Evolutionary conservation across 2,888 invertebrate species (phyloP).

Genomic region (Synergus umbraculus): DNA sequence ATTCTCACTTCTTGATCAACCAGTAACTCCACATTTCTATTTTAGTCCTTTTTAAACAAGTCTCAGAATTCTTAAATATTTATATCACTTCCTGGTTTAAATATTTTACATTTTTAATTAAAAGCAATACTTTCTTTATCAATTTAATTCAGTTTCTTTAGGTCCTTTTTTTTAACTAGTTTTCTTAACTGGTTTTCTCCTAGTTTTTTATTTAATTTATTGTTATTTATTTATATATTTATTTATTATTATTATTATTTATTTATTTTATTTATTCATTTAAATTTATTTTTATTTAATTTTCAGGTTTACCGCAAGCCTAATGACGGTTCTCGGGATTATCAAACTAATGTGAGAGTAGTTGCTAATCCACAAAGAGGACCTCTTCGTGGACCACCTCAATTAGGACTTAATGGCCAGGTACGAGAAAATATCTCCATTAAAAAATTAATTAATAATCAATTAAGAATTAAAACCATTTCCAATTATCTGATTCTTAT

Average conservation of each 20-base stretch:
- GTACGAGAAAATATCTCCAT: not conserved
- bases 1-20: not conserved
- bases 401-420: conserved; percentile 38
- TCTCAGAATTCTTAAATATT: not conserved
- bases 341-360: not conserved
- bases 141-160: not conserved
- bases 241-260: too few relatives aligned
- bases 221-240: too few relatives aligned
- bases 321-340: not conserved
- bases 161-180: not conserved
- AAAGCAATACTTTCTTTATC: conserved; percentile 11
- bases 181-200: too few relatives aligned
- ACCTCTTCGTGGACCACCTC: conserved; percentile 34
- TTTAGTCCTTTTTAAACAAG: not conserved
- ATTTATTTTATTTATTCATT: too few relatives aligned
- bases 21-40: not conserved
- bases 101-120: not conserved
- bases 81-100: conserved; percentile 4
- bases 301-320: conserved; percentile 34
- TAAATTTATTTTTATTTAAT: not conserved
- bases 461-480: too few relatives aligned
- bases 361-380: conserved; percentile 30
- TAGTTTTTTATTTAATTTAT: too few relatives aligned
- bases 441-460: too few relatives aligned
- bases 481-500: too few relatives aligned